Percentiles rank a stretch among this genome's conserved stretches.
These are phyloP conservation scores for Bathybates hornii DNA, from an alignment of 2,113 vertebrate species.

Conservation along the genomic window DNA sequence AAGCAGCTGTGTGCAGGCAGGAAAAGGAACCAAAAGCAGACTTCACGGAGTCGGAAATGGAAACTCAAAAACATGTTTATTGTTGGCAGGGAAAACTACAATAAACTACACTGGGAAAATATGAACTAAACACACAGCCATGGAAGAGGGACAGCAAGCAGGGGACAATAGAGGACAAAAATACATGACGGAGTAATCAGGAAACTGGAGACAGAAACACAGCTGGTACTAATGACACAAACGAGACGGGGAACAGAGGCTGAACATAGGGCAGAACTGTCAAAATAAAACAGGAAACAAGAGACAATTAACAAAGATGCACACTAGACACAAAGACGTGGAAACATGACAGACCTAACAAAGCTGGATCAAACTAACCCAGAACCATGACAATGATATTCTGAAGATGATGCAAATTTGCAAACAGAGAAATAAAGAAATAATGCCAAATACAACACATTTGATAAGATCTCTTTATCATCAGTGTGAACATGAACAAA, in stretches of 20 bases:
- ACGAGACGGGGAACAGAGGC: not conserved
- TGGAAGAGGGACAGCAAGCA: not conserved
- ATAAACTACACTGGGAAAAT: not conserved
- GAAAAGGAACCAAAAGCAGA: not conserved
- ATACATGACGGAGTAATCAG: not conserved
- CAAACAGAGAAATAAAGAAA: not conserved
- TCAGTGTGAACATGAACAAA: not conserved
- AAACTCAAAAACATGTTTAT: not conserved
- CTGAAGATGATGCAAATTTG: not conserved
- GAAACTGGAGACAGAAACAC: not conserved
- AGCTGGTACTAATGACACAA: not conserved
- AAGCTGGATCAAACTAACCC: not conserved
- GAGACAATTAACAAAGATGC: not conserved
- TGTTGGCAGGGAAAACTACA: not conserved
- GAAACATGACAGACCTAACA: not conserved
- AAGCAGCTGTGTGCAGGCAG: not conserved
- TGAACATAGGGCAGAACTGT: not conserved
- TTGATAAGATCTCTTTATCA: not conserved
- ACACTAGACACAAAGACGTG: not conserved
- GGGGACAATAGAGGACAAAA: not conserved
- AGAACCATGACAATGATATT: not conserved
- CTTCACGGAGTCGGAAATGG: not conserved
- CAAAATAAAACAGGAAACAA: not conserved
- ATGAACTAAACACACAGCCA: not conserved
- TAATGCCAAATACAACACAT: not conserved